Conservation (phyloP, 2,888 invertebrate species). For the Abrostola tripartita region DNA sequence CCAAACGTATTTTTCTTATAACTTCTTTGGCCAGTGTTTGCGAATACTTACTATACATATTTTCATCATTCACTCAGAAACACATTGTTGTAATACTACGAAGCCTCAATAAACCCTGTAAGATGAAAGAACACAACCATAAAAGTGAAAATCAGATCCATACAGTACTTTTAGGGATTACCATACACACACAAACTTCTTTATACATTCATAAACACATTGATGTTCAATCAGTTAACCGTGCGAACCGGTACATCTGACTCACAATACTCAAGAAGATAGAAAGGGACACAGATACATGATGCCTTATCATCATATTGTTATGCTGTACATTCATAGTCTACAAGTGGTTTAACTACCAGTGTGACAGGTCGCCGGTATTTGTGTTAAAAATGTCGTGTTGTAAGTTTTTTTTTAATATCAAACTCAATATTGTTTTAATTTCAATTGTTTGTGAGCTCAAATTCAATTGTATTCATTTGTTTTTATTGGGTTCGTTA, state of each 20-base stretch:
- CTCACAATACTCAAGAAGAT: slow-evolving; percentile 16
- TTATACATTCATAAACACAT: background rate
- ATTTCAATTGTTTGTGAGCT: background rate
- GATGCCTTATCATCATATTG: slow-evolving; percentile 33
- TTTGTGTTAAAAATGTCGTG: slow-evolving; percentile 66
- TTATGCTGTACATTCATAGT: slow-evolving; percentile 14
- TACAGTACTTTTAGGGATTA: background rate
- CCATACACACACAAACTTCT: background rate
- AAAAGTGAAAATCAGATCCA: too few relatives aligned
- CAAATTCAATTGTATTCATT: background rate
- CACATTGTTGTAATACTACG: too few relatives aligned
- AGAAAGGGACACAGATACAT: slow-evolving; percentile 45
- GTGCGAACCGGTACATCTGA: slow-evolving; percentile 34
- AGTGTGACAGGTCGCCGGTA: slow-evolving; percentile 38
- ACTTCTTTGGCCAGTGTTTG: too few relatives aligned
- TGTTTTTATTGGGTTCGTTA: background rate
- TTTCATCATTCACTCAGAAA: too few relatives aligned
- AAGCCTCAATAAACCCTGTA: too few relatives aligned
- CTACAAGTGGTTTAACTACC: slow-evolving; percentile 15
- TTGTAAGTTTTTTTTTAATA: slow-evolving; percentile 66
- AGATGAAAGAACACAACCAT: too few relatives aligned
- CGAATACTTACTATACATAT: too few relatives aligned
- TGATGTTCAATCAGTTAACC: background rate
- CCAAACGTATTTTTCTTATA: too few relatives aligned
- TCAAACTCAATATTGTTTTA: background rate